Percentiles rank a stretch among this genome's conserved stretches.
Evolutionary conservation across 2,888 invertebrate genomes (phyloP).

Genomic region (Thecocarcelia acutangulata): DNA sequence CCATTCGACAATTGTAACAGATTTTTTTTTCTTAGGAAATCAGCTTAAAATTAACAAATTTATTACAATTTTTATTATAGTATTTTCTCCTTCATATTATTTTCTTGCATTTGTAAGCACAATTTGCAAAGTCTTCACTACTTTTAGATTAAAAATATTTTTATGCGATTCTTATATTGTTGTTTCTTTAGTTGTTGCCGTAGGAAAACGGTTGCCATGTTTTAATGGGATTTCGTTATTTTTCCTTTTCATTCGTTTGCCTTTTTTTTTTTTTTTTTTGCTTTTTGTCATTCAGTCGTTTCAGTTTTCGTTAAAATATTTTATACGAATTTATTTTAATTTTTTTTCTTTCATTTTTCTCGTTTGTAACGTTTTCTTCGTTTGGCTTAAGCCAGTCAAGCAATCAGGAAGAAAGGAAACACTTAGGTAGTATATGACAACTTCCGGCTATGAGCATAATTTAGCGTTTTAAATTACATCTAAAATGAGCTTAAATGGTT

Average conservation of each 20-base stretch:
- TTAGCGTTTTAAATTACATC: slow-evolving; percentile 78
- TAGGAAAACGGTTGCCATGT: slow-evolving; percentile 63
- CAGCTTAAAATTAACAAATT: slow-evolving; percentile 70
- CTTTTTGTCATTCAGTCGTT: slow-evolving; percentile 18
- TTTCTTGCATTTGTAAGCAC: slow-evolving; percentile 65
- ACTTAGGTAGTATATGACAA: slow-evolving; percentile 70
- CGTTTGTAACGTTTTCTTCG: slow-evolving; percentile 31
- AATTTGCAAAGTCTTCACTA: slow-evolving; percentile 56
- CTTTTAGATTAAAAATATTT: slow-evolving; percentile 53
- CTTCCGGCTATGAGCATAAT: slow-evolving; percentile 74
- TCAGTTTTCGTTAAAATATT: slow-evolving; percentile 40
- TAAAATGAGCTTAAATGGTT: slow-evolving; percentile 80
- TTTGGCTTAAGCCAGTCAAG: slow-evolving; percentile 65
- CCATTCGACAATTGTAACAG: neutral
- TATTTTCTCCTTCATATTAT: slow-evolving; percentile 44
- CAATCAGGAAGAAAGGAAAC: slow-evolving; percentile 69
- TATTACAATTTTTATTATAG: slow-evolving; percentile 66
- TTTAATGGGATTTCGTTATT: slow-evolving; percentile 67
- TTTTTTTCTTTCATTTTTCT: neutral
- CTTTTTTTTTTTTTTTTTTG: neutral
- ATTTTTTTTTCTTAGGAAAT: slow-evolving; percentile 51
- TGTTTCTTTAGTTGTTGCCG: slow-evolving; percentile 38
- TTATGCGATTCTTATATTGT: slow-evolving; percentile 41
- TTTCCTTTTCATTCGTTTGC: slow-evolving; percentile 40
- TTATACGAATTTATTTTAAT: slow-evolving; percentile 7